phyloP scores from a whole-genome alignment of 1,140 invertebrate species.

The Plodia interpunctella region DNA sequence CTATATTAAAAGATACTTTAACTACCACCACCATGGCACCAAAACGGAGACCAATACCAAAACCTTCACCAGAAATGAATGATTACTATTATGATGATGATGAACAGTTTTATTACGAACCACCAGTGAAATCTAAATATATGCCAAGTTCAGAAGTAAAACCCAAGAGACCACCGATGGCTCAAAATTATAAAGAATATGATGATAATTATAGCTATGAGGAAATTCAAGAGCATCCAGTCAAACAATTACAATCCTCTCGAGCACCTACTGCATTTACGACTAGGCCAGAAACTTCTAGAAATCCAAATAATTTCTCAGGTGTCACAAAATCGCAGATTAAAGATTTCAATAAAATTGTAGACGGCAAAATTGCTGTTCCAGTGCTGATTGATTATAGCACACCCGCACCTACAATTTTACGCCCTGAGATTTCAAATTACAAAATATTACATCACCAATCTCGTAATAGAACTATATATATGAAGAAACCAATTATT shows the following conservation, averaged over 20 bases:
- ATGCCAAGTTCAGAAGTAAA: conserved; percentile 79
- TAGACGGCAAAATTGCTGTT: conserved; percentile 47
- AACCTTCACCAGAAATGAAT: conserved; percentile 76
- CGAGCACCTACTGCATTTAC: conserved; percentile 38
- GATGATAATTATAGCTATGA: conserved; percentile 51
- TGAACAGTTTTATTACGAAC: conserved; percentile 75
- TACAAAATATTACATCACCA: conserved; percentile 51
- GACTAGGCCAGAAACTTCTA: conserved; percentile 40
- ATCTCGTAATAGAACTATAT: conserved; percentile 47
- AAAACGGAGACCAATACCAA: conserved; percentile 69
- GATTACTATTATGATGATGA: conserved; percentile 77
- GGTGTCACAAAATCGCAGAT: conserved; percentile 52
- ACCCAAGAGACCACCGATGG: conserved; percentile 70
- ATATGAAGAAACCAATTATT: conserved; percentile 49
- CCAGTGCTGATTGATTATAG: conserved; percentile 43
- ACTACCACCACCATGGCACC: conserved; percentile 39
- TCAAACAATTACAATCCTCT: conserved; percentile 22
- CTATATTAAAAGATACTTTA: conserved; percentile 23
- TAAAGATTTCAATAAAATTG: conserved; percentile 46
- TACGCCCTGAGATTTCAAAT: conserved; percentile 55
- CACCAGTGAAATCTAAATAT: conserved; percentile 77
- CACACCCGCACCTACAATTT: conserved; percentile 28
- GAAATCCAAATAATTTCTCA: conserved; percentile 61
- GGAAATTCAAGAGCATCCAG: conserved; percentile 33
- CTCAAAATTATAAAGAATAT: conserved; percentile 75